Conservation (phyloP, 2,888 invertebrate species). For the Pterobdella sp. region DNA sequence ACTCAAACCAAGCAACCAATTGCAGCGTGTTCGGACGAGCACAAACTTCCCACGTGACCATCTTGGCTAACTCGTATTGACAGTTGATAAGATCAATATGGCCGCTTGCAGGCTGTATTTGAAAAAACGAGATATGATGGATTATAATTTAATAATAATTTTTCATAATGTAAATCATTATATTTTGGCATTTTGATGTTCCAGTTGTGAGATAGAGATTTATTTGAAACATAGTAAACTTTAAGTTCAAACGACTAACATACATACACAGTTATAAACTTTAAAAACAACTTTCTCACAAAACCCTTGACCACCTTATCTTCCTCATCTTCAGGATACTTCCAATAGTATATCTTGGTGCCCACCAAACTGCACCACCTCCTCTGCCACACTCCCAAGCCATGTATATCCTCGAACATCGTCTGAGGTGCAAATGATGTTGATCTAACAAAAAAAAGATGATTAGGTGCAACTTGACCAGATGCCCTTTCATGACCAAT, state of each 20-base stretch:
- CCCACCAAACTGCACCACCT: slow-evolving; percentile 83
- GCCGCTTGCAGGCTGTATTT: not conserved
- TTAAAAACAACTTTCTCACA: too few species aligned
- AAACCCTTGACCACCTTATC: slow-evolving; percentile 51
- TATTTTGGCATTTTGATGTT: too few species aligned
- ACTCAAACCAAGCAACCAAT: slow-evolving; percentile 3
- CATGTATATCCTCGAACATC: slow-evolving; percentile 88
- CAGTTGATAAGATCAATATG: slow-evolving; percentile 3
- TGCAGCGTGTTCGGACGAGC: slow-evolving; percentile 1
- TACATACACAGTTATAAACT: too few species aligned
- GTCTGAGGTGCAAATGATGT: slow-evolving; percentile 55
- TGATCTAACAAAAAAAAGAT: too few species aligned
- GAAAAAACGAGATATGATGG: not conserved
- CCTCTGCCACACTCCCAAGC: slow-evolving; percentile 91
- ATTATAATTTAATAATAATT: too few species aligned
- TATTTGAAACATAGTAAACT: too few species aligned
- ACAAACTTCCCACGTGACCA: slow-evolving; percentile 14
- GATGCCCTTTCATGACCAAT: too few species aligned
- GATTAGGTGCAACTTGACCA: too few species aligned
- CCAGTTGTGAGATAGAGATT: too few species aligned
- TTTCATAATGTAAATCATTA: too few species aligned
- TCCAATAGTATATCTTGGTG: slow-evolving; percentile 78
- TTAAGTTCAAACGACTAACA: too few species aligned
- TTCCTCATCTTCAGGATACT: slow-evolving; percentile 89
- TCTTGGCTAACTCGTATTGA: not conserved